Conservation (phyloP, 2,797 vertebrate genomes). For the Rhincodon typus region DNA sequence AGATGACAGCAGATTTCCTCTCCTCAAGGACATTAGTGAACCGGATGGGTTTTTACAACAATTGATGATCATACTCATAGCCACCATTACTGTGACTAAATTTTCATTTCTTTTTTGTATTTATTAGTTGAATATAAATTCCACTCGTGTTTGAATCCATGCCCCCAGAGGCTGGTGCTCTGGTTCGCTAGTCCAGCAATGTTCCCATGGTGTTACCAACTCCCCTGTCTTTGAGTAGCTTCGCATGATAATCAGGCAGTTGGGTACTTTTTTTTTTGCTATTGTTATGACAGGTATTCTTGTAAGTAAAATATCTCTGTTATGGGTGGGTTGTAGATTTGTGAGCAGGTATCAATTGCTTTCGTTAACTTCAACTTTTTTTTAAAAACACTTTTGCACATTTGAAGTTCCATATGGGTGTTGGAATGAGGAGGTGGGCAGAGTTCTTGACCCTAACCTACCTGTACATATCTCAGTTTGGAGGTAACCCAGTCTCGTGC, state of each 20-base stretch:
- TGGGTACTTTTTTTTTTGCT: background rate
- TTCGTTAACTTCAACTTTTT: background rate
- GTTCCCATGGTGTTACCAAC: too few species aligned
- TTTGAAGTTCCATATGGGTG: background rate
- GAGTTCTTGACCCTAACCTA: background rate
- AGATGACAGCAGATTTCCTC: too few species aligned
- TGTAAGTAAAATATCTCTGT: background rate
- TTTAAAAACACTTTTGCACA: background rate
- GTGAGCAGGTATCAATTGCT: background rate
- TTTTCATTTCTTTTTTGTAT: too few species aligned
- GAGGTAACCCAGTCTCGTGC: constrained; percentile 93
- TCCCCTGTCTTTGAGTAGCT: background rate
- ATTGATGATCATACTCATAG: too few species aligned
- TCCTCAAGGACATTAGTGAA: too few species aligned
- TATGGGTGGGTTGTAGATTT: background rate
- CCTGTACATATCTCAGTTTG: constrained; percentile 65
- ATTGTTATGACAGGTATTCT: background rate
- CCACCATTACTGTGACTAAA: too few species aligned
- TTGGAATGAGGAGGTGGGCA: background rate
- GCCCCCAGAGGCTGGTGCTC: too few species aligned
- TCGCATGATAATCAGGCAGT: background rate
- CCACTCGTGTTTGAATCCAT: too few species aligned
- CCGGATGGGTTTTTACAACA: too few species aligned
- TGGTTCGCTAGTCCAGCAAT: too few species aligned
- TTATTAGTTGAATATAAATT: too few species aligned